phyloP scores from a whole-genome alignment of 1,140 invertebrate genomes.

The Teleopsis dalmanni region DNA sequence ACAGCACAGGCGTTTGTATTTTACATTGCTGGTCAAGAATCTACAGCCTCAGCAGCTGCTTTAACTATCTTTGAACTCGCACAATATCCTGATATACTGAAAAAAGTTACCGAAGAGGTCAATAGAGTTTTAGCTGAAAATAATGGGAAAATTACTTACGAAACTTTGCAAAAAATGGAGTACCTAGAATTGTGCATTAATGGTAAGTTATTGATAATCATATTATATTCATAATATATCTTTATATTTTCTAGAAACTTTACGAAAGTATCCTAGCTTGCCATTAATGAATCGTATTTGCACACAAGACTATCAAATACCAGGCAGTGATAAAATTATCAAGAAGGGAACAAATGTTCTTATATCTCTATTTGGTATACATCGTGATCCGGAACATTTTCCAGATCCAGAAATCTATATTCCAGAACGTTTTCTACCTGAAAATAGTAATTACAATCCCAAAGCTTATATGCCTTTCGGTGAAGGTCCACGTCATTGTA shows the following conservation, averaged over 20 bases:
- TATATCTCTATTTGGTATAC: constrained; percentile 43
- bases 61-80: constrained; percentile 55
- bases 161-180: constrained; percentile 48
- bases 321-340: constrained; percentile 38
- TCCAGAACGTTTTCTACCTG: constrained; percentile 55
- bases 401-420: constrained; percentile 58
- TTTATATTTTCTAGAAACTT: constrained; percentile 44
- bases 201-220: constrained; percentile 4
- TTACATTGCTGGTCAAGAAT: constrained; percentile 65
- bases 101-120: constrained; percentile 52
- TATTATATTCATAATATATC: neutral
- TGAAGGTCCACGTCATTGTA: constrained; percentile 54
- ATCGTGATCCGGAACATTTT: constrained; percentile 51
- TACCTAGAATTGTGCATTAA: constrained; percentile 51
- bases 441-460: constrained; percentile 37
- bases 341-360: constrained; percentile 45
- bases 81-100: constrained; percentile 51
- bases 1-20: constrained; percentile 58
- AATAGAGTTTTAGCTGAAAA: constrained; percentile 42
- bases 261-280: constrained; percentile 54
- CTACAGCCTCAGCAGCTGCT: constrained; percentile 55
- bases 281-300: constrained; percentile 47
- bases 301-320: constrained; percentile 42
- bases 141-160: constrained; percentile 47
- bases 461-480: constrained; percentile 59